phyloP scores from a whole-genome alignment of 2,888 invertebrate species.

The Euclidia mi region DNA sequence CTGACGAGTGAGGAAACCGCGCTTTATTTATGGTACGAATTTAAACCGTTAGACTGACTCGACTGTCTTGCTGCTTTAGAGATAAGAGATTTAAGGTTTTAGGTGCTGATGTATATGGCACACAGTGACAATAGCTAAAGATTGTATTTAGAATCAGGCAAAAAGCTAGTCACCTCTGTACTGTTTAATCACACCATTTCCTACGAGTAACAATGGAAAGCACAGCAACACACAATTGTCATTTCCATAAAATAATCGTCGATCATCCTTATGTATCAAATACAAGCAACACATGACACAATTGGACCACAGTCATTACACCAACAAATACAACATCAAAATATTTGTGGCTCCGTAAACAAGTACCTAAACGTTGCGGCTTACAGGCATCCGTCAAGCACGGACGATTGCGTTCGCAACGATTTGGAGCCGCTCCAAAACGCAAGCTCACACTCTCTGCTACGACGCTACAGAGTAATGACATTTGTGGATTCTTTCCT shows the following conservation, averaged over 20 bases:
- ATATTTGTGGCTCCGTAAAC: slow-evolving; percentile 16
- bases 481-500: slow-evolving; percentile 28
- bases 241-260: too few species aligned
- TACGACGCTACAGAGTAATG: slow-evolving; percentile 7
- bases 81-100: too few species aligned
- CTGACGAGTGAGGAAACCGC: slow-evolving; percentile 52
- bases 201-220: too few species aligned
- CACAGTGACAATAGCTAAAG: too few species aligned
- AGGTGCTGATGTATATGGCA: too few species aligned
- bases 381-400: slow-evolving; percentile 24
- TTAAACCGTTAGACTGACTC: slow-evolving; percentile 32
- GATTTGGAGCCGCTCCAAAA: slow-evolving; percentile 28
- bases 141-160: too few species aligned
- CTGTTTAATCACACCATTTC: too few species aligned
- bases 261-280: too few species aligned
- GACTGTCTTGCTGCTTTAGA: slow-evolving; percentile 15
- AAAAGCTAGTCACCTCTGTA: too few species aligned
- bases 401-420: slow-evolving; percentile 23
- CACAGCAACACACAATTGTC: too few species aligned
- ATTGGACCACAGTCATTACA: neutral
- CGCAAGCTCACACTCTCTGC: slow-evolving; percentile 14
- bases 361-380: slow-evolving; percentile 3
- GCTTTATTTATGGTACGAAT: slow-evolving; percentile 47
- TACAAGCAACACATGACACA: neutral
- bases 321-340: slow-evolving; percentile 11